These are phyloP conservation scores for Cryptus viduatorius DNA, from an alignment of 2,888 invertebrate species.

Conservation along the genomic window DNA sequence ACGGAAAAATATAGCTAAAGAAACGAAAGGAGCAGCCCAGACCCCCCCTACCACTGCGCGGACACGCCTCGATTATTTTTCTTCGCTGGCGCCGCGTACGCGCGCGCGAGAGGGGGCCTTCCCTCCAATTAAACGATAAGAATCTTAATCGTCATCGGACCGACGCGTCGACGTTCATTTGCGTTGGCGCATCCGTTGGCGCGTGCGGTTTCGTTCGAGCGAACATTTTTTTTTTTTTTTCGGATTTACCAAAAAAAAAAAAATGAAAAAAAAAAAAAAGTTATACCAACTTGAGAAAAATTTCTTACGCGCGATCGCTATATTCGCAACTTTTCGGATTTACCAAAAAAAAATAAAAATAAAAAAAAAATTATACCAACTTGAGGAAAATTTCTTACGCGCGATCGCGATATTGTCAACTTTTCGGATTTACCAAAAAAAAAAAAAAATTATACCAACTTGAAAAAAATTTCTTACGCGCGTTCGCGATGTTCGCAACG, in stretches of 20 bases:
- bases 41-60: background rate
- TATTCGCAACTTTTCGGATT: background rate
- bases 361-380: conserved; percentile 8
- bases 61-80: conserved; percentile 64
- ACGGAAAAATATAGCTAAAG: conserved; percentile 30
- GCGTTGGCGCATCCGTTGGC: conserved; percentile 31
- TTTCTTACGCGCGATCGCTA: background rate
- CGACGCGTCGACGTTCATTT: conserved; percentile 65
- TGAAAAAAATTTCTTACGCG: background rate
- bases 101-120: conserved; percentile 63
- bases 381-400: background rate
- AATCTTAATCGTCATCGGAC: conserved; percentile 78
- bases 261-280: conserved; percentile 26
- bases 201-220: conserved; percentile 64
- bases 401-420: background rate
- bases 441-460: conserved; percentile 17
- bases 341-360: conserved; percentile 2
- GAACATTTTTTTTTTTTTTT: conserved; percentile 1
- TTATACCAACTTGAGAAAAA: background rate
- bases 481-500: background rate
- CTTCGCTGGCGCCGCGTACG: conserved; percentile 54
- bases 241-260: conserved; percentile 5
- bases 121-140: conserved; percentile 80
- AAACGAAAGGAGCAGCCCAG: background rate
- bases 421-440: background rate